Percentiles rank a stretch among this genome's conserved stretches.
These are phyloP conservation scores for Pipa parva DNA, from an alignment of 2,113 vertebrate genomes.

Conservation along the genomic window DNA sequence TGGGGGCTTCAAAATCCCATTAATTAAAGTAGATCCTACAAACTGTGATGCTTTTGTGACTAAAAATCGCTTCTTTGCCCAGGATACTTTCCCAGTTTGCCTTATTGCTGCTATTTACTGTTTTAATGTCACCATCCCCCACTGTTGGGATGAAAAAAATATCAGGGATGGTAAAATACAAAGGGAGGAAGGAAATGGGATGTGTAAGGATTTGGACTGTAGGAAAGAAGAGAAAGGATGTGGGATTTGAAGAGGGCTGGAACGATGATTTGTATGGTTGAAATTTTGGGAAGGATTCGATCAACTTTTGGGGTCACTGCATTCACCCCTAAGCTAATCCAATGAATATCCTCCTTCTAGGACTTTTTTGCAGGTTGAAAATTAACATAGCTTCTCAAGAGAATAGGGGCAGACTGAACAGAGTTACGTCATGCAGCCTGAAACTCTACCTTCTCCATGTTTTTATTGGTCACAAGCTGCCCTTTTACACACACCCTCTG, in stretches of 20 bases:
- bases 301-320: background rate
- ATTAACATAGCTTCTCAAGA: slow-evolving; percentile 24
- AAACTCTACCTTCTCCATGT: background rate
- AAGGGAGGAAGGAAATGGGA: slow-evolving; percentile 40
- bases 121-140: slow-evolving; percentile 9
- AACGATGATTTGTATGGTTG: background rate
- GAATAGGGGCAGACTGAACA: slow-evolving; percentile 4
- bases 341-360: background rate
- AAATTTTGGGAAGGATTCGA: background rate
- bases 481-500: slow-evolving; percentile 20
- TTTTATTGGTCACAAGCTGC: slow-evolving; percentile 14
- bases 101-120: background rate
- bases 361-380: background rate
- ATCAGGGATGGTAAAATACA: slow-evolving; percentile 32
- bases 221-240: background rate
- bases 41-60: background rate
- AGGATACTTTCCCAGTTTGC: background rate
- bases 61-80: background rate
- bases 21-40: background rate
- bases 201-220: slow-evolving; percentile 22
- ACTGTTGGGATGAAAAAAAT: slow-evolving; percentile 4
- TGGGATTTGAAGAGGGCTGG: background rate
- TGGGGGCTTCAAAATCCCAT: background rate
- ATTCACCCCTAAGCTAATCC: background rate
- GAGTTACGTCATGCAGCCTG: slow-evolving; percentile 27